Conservation (phyloP, 2,888 invertebrate species). For the Thera obeliscata region DNA sequence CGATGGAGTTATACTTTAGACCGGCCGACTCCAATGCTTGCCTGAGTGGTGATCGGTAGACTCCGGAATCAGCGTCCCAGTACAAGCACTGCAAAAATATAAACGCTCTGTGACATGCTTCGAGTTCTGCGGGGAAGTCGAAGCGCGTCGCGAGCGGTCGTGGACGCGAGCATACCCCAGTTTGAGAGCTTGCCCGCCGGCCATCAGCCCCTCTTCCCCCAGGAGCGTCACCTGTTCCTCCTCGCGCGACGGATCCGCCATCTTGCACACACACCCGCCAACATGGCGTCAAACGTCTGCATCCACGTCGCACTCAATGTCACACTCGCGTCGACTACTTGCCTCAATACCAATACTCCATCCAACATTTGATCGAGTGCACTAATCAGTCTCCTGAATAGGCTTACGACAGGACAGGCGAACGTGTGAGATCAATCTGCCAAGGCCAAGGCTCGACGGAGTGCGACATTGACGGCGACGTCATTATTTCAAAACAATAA, state of each 20-base stretch:
- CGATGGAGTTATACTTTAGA: slow-evolving; percentile 77
- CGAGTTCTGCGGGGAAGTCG: slow-evolving; percentile 73
- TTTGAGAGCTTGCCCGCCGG: slow-evolving; percentile 98
- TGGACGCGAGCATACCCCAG: slow-evolving; percentile 92
- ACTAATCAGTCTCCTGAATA: slow-evolving; percentile 19
- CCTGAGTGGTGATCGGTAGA: slow-evolving; percentile 91
- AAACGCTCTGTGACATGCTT: slow-evolving; percentile 78
- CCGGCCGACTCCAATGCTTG: slow-evolving; percentile 87
- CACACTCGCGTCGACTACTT: slow-evolving; percentile 54
- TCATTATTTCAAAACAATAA: slow-evolving; percentile 53
- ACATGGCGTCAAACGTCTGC: slow-evolving; percentile 83
- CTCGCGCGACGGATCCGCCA: slow-evolving; percentile 98
- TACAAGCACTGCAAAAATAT: slow-evolving; percentile 92
- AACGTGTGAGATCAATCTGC: slow-evolving; percentile 48
- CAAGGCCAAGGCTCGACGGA: slow-evolving; percentile 47
- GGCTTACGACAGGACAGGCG: slow-evolving; percentile 36
- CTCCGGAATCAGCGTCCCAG: slow-evolving; percentile 88
- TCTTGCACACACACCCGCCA: slow-evolving; percentile 88
- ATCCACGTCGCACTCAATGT: slow-evolving; percentile 88
- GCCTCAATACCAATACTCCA: background rate
- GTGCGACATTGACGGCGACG: slow-evolving; percentile 70
- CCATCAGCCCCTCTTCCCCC: slow-evolving; percentile 97
- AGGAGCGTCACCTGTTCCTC: slow-evolving; percentile 98
- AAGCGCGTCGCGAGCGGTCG: slow-evolving; percentile 66
- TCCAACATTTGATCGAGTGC: slow-evolving; percentile 13